Conservation (phyloP, 64 coral and sea anemone species). For the Pachyseris speciosa region DNA sequence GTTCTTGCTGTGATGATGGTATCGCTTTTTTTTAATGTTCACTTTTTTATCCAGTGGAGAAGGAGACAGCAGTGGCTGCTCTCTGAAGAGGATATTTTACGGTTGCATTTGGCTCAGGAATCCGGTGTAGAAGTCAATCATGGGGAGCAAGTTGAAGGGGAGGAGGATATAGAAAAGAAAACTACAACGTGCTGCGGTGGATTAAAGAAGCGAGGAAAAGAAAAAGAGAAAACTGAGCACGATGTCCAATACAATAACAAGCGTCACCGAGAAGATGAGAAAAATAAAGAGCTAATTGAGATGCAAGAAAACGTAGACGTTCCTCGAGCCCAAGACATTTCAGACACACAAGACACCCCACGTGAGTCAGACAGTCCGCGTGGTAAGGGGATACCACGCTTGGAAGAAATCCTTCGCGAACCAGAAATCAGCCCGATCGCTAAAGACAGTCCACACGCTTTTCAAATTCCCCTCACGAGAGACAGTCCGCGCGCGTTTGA, state of each 20-base stretch:
- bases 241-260: background rate
- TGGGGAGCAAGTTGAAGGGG: background rate
- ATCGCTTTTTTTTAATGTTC: slow-evolving; percentile 2
- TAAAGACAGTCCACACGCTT: background rate
- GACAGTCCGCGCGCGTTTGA: background rate
- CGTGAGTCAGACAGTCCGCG: background rate
- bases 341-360: background rate
- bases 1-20: background rate
- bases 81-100: background rate
- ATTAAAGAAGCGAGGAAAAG: background rate
- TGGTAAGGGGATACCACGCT: background rate
- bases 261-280: background rate
- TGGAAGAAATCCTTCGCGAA: background rate
- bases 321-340: background rate
- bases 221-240: background rate
- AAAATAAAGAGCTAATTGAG: background rate
- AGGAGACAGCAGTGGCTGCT: background rate
- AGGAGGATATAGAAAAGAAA: slow-evolving; percentile 1
- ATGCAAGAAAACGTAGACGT: background rate
- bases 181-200: background rate
- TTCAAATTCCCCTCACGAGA: background rate
- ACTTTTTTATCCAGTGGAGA: slow-evolving; percentile 23
- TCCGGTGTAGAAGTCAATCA: background rate
- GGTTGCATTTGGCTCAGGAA: background rate
- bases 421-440: background rate